These are phyloP conservation scores for Vollenhovia emeryi DNA, from an alignment of 1,140 invertebrate species.

Conservation along the genomic window DNA sequence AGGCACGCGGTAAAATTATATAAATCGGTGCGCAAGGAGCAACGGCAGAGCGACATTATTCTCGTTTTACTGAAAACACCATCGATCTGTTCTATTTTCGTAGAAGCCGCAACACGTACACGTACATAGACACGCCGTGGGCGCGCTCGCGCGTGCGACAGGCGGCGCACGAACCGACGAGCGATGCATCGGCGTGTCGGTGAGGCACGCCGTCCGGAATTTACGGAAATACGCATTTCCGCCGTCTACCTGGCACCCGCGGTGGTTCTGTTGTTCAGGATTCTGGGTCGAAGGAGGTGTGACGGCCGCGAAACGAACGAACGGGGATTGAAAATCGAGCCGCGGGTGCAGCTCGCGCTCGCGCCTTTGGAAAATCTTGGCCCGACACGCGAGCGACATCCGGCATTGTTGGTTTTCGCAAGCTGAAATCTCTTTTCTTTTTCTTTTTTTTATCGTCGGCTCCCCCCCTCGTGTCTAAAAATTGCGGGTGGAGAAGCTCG, in stretches of 20 bases:
- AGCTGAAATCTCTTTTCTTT: not conserved
- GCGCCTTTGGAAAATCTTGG: not conserved
- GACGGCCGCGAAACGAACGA: not conserved
- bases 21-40: slow-evolving; percentile 4
- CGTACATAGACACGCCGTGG: not conserved
- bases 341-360: not conserved
- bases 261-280: slow-evolving; percentile 5
- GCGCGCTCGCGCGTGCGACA: slow-evolving; percentile 28
- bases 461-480: no score
- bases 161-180: slow-evolving; percentile 46
- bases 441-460: not conserved
- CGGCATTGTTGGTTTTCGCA: not conserved
- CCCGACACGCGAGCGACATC: not conserved
- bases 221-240: slow-evolving; percentile 29
- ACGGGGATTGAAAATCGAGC: not conserved
- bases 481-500: not conserved
- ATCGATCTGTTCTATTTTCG: slow-evolving; percentile 70
- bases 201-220: not conserved
- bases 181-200: slow-evolving; percentile 22
- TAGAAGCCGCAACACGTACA: not conserved
- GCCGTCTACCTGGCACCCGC: not conserved
- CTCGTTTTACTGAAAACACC: slow-evolving; percentile 52
- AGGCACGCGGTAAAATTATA: no score
- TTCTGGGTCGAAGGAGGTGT: not conserved
- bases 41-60: slow-evolving; percentile 1